Base-by-base conservation (phyloP, 2,113 vertebrate species). In the Rhabdornis inornatus region DNA sequence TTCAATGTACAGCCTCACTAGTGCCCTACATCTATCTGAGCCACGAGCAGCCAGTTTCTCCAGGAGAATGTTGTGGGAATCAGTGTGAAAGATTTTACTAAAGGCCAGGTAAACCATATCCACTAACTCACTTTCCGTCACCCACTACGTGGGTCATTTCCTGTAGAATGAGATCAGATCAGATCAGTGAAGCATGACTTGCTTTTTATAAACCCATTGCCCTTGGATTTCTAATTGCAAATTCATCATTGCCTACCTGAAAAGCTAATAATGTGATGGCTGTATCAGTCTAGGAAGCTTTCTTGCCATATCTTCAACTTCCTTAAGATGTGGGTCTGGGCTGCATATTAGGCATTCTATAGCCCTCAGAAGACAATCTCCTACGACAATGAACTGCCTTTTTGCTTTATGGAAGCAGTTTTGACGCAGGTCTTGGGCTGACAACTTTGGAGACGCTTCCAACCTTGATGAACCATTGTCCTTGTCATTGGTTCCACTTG, bases 241-340 rank as follows among this genome's bases (percentile, higher is more conserved):
- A 27, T 68, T 50, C 28, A 31, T 31, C 0, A 0, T 13, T 61
- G 9, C 6, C 42, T 39, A 9, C 10, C 7, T 56, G 23, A 68
- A 50, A 72, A 61, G 10, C 5, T 50, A 44, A 40, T 25, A 45
- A 14, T 59, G 25, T 16, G 7, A 77, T 16, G 35, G 4, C 6
- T 5, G 3, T 66, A 44, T 3, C 8, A 44, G 23, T 1, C 1
- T 37, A 61, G 23, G 17, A 89, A 72, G 3, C 16, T 50, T 89
- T 45, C 16, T 72, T 11, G 3, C 19, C 7, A 9, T 40, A 49
- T 50, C 14, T 79, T 72, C 56, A 45, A 4, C 7, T 76, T 64
- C 37, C 25, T 21, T 64, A 40, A 68, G 11, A 30, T 40, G 6
- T 78, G 13, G 7, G 4, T 53, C n/a, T 35, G 15, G 50, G 16